Evolutionary conservation across 2,113 vertebrate genomes (phyloP), one percentile per base, ranked within the genome.

Genomic region (Actenoides hombroni): DNA sequence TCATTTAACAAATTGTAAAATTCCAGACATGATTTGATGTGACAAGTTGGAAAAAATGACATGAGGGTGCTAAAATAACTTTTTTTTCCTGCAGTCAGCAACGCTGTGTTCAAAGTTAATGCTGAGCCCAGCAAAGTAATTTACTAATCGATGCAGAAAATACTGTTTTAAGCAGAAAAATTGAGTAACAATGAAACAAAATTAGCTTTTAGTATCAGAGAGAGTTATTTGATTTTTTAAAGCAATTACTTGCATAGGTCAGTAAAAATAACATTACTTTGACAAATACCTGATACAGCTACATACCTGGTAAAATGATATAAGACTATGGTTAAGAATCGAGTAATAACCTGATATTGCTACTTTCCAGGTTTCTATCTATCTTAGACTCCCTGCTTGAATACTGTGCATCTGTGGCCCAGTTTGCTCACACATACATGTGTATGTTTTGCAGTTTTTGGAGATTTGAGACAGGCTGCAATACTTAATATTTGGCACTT

Each of bases 401-500:
- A 37, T 5, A 56, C 14, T 51, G 28, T 2, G 2, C 33, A 28
- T 16, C 65, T 54, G 19, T 2, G 2, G 1, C 14, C 4, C 37
- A 49, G 39, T 70, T 70, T 59, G 42, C 56, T 68, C 67, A 35
- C 33, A 91, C 20, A 56, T 0, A 0, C 24, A 61, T 35, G 33
- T 7, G 59, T 8, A 2, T 14, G 11, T 48, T 85, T 29, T 24
- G 3, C 25, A 31, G 40, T 65, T 85, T 83, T 53, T 57, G 9
- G 25, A 90, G 35, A 92, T 61, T 7, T 61, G 28, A 73, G 21
- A 73, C 4, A 46, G 28, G 7, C 60, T 85, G 10, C 23, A 86
- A 40, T 28, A 85, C 15, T 21, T 29, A 20, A 2, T 35, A 75
- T 39, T 75, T 60, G 31, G 42, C 14, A 68, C 11, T 49, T 85